Conservation (phyloP, 2,888 invertebrate genomes). For the Megastigmus dorsalis region DNA sequence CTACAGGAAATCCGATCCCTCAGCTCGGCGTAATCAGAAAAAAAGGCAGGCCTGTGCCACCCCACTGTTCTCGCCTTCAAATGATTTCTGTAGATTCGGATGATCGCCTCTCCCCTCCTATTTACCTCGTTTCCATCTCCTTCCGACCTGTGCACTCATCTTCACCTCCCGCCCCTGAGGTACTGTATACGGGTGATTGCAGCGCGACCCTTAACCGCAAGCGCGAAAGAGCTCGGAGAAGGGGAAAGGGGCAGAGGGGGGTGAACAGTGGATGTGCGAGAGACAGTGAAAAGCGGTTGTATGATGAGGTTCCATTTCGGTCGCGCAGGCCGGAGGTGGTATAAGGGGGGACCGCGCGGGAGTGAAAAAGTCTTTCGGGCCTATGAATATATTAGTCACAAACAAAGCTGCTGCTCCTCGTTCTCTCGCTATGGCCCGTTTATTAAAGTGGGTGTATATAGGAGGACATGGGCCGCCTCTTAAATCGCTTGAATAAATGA, state of each 20-base stretch:
- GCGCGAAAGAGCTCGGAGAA: conserved; percentile 1
- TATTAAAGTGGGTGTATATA: conserved; percentile 23
- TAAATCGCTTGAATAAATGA: conserved; percentile 54
- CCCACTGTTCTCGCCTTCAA: not conserved
- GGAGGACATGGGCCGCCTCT: conserved; percentile 11
- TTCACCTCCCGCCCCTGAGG: conserved; percentile 34
- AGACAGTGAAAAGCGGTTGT: conserved; percentile 42
- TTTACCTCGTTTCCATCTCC: conserved; percentile 26
- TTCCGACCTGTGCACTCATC: not conserved
- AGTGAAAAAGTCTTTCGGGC: conserved; percentile 62
- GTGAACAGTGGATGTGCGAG: conserved; percentile 2
- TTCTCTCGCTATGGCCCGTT: conserved; percentile 33
- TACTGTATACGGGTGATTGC: conserved; percentile 44
- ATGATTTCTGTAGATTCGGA: conserved; percentile 33
- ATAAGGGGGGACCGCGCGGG: not conserved
- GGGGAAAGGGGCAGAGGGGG: not conserved
- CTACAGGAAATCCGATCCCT: conserved; percentile 8
- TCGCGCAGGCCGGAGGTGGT: not conserved
- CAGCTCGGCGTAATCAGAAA: not conserved
- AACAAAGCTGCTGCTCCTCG: conserved; percentile 61
- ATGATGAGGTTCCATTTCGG: conserved; percentile 45
- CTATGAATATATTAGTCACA: conserved; percentile 72
- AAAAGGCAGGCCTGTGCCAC: not conserved
- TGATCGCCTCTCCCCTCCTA: conserved; percentile 27
- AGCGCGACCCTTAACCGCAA: conserved; percentile 55